Conservation (phyloP, 2,888 invertebrate species). For the Pandemis cinnamomeana region DNA sequence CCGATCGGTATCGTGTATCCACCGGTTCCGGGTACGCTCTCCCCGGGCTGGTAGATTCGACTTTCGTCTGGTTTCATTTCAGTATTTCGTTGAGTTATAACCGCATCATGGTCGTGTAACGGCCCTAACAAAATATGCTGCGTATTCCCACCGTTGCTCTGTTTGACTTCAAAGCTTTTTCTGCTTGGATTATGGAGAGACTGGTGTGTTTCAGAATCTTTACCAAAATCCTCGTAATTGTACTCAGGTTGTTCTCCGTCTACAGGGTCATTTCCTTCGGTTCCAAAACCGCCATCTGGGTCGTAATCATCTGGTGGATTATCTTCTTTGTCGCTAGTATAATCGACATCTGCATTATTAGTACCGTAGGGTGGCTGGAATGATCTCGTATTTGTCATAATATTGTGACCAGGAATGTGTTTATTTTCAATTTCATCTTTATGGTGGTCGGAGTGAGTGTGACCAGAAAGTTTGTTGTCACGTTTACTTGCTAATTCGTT, state of each 20-base stretch:
- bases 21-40: conserved; percentile 87
- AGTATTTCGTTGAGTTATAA: conserved; percentile 85
- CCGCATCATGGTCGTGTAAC: conserved; percentile 84
- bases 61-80: conserved; percentile 80
- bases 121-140: conserved; percentile 87
- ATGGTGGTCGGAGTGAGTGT: conserved; percentile 75
- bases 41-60: conserved; percentile 86
- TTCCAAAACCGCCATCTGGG: conserved; percentile 67
- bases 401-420: conserved; percentile 51
- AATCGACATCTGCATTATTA: conserved; percentile 69
- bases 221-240: conserved; percentile 85
- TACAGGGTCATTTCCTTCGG: conserved; percentile 72
- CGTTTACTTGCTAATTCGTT: conserved; percentile 55
- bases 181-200: conserved; percentile 63
- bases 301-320: conserved; percentile 72
- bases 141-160: conserved; percentile 82
- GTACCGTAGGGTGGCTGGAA: conserved; percentile 63
- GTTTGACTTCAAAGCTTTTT: conserved; percentile 74
- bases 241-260: conserved; percentile 83
- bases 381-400: conserved; percentile 66
- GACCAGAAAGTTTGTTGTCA: conserved; percentile 59
- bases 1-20: conserved; percentile 88
- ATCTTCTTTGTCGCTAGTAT: conserved; percentile 71
- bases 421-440: conserved; percentile 48
- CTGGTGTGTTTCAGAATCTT: conserved; percentile 66